phyloP scores from a whole-genome alignment of 2,797 vertebrate species.

The Nasua narica region DNA sequence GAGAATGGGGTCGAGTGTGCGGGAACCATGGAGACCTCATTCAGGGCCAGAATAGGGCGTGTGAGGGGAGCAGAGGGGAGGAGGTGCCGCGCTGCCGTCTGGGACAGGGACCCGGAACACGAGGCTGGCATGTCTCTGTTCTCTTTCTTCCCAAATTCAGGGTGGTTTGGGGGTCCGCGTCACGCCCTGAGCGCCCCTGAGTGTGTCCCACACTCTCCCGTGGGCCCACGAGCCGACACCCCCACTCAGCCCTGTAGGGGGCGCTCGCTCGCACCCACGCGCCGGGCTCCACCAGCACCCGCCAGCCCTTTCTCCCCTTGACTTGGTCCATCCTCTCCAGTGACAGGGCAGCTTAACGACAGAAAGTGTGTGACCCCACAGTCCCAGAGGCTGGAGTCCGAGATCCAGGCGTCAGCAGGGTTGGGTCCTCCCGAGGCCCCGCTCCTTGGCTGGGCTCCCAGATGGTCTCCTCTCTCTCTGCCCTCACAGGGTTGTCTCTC shows the following conservation, averaged over 20 bases:
- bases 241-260: background rate
- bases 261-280: too few species aligned
- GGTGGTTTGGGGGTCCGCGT: fast-evolving
- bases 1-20: fast-evolving
- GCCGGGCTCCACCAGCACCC: background rate
- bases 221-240: fast-evolving
- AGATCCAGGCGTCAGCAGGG: background rate
- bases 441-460: background rate
- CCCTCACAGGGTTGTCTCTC: background rate
- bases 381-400: background rate
- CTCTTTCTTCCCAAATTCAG: background rate
- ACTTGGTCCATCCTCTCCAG: background rate
- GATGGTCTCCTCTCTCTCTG: background rate
- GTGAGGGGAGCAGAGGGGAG: background rate
- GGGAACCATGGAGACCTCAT: fast-evolving
- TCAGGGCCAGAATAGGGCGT: fast-evolving
- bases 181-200: background rate
- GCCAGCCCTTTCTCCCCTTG: fast-evolving
- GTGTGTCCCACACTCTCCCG: background rate
- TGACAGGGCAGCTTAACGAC: background rate
- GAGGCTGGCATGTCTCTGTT: background rate
- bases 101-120: background rate
- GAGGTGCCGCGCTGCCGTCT: fast-evolving
- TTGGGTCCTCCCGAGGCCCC: background rate
- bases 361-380: background rate